Conservation (phyloP, 2,888 invertebrate species). For the Sabatieria punctata region DNA sequence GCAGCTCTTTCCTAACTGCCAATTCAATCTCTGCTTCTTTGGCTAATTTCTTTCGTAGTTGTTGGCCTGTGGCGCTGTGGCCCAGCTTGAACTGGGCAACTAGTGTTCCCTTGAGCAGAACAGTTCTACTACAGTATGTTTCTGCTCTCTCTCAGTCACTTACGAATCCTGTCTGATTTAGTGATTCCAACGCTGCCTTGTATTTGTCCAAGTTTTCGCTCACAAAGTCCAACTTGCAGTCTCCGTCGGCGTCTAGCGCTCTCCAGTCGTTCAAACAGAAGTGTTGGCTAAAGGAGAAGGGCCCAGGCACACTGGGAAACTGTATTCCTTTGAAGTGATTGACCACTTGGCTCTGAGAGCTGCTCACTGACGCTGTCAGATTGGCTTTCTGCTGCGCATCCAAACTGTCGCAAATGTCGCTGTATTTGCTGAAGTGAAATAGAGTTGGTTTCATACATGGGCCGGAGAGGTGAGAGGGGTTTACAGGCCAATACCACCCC, state of each 20-base stretch:
- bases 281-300: conserved; percentile 25
- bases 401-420: conserved; percentile 28
- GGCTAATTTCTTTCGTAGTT: conserved; percentile 18
- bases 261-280: conserved; percentile 31
- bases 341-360: conserved; percentile 11
- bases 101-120: conserved; percentile 27
- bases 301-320: conserved; percentile 24
- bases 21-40: conserved; percentile 26
- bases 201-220: conserved; percentile 21
- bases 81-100: conserved; percentile 28
- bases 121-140: not conserved
- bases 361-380: no score
- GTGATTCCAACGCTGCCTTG: conserved; percentile 23
- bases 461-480: no score
- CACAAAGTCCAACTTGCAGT: conserved; percentile 28
- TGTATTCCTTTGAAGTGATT: conserved; percentile 22
- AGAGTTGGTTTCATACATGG: no score
- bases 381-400: no score
- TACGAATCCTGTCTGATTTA: conserved; percentile 30
- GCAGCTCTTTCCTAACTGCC: conserved; percentile 17
- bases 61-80: conserved; percentile 24
- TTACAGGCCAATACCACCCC: no score
- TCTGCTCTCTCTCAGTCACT: conserved; percentile 10
- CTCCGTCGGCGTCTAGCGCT: conserved; percentile 26
- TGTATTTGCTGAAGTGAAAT: conserved; percentile 28